Base-by-base conservation (phyloP, 2,888 invertebrate genomes). In the Gari tellinella region DNA sequence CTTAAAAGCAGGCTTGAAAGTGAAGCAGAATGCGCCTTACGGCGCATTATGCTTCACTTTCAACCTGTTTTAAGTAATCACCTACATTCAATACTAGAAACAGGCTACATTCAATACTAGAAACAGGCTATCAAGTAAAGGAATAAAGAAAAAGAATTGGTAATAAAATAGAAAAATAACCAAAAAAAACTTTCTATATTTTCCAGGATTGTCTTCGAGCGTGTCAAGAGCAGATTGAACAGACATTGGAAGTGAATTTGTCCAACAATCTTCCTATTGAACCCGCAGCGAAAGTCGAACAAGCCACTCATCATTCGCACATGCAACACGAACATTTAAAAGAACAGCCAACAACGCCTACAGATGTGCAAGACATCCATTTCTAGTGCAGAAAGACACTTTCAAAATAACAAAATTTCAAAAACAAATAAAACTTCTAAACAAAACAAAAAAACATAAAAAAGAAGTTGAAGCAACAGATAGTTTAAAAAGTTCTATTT, bases 341-440 rank as follows among this genome's bases (percentile, higher is more conserved):
- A 64, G 86, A 86, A 58, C 91, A 92, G 86, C 94, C 96, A 84
- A 95, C 95, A 84, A 96, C 96, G 62, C 96, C 96, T 86, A 96
- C 96, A 86, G 97, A 97, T 92, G 95, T 96, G 86, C 94, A 96
- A 86, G 96, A 97, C 92, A 95, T 97, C 82, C 95, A 95, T 92
- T 96, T 96, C 93, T 95, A 72, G 51, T 10, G 31, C 4, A 43
- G 4, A 41, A 41, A 31, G 10, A n/a, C n/a, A 17, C 17, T 31
- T 19, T 17, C 17, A 53, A 4, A 17, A 43, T 14, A 14, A 17
- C 4, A 31, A 31, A 31, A 31, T 10, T 31, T 31, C 31, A 31
- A 31, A 31, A 31, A 31, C 31, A 31, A 31, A 31, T 31, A 31
- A 31, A 31, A 31, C 31, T 31, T 31, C 10, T 7, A 31, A 31